These are phyloP conservation scores for Drosophila auraria DNA, from an alignment of 1,140 invertebrate genomes.

Conservation along the genomic window DNA sequence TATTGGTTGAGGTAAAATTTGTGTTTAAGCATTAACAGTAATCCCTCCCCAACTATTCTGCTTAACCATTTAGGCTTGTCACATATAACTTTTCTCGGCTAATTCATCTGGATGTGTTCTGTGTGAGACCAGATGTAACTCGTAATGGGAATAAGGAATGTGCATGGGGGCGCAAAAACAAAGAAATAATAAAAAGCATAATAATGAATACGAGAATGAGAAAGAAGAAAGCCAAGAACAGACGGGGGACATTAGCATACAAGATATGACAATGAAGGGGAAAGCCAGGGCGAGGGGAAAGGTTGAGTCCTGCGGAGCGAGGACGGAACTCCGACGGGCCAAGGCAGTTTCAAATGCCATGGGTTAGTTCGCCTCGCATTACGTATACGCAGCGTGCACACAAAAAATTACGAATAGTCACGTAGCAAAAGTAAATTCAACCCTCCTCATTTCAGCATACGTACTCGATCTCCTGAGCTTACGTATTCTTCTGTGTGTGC, in stretches of 20 bases:
- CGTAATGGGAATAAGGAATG: constrained; percentile 16
- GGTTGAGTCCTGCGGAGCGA: not conserved
- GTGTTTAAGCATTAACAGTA: no score
- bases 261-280: constrained; percentile 38
- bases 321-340: constrained; percentile 15
- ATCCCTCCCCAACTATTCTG: constrained; percentile 3
- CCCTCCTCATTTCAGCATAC: constrained; percentile 27
- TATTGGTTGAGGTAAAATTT: no score
- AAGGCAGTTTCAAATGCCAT: constrained; percentile 45
- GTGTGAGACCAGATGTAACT: constrained; percentile 23
- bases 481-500: constrained; percentile 28
- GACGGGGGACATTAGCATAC: constrained; percentile 40
- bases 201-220: constrained; percentile 47
- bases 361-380: constrained; percentile 37
- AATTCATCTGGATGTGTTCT: constrained; percentile 27
- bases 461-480: constrained; percentile 1
- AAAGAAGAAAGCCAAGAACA: constrained; percentile 18
- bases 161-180: constrained; percentile 25
- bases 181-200: constrained; percentile 49
- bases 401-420: constrained; percentile 71
- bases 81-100: constrained; percentile 9
- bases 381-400: constrained; percentile 58
- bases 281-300: constrained; percentile 2
- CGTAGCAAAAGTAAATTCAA: constrained; percentile 70
- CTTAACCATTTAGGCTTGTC: not conserved